Conservation (phyloP, 2,797 vertebrate species). For the Megaceryle alcyon region DNA sequence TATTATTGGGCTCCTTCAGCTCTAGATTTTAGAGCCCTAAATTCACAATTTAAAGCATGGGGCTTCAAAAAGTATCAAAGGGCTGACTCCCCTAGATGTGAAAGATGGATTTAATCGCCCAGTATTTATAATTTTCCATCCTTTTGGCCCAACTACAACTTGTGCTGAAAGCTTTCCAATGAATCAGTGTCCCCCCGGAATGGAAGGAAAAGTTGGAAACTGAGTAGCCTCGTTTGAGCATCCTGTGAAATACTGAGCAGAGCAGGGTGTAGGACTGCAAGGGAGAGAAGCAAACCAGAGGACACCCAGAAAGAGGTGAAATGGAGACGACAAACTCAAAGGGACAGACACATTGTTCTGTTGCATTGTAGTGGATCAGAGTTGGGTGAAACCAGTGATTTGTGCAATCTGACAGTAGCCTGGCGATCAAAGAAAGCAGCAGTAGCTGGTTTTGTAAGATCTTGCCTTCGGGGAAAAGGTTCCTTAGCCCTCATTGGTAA, state of each 20-base stretch:
- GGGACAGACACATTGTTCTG: accelerated
- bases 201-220: background rate
- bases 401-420: background rate
- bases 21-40: background rate
- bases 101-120: constrained; percentile 13
- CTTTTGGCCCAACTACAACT: background rate
- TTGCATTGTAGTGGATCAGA: background rate
- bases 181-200: background rate
- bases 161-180: background rate
- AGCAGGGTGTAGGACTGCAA: background rate
- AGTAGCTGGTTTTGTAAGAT: background rate
- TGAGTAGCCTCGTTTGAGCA: accelerated
- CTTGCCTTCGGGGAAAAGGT: background rate
- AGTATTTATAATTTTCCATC: background rate
- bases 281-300: background rate
- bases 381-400: background rate
- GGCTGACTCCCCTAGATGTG: background rate
- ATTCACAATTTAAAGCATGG: background rate
- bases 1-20: constrained; percentile 7
- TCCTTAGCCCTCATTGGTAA: background rate
- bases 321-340: background rate
- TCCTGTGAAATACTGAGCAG: background rate
- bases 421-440: background rate
- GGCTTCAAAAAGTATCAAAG: background rate
- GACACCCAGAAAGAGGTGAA: background rate